These are phyloP conservation scores for Dasypogon diadema DNA, from an alignment of 2,888 invertebrate genomes.

Conservation along the genomic window DNA sequence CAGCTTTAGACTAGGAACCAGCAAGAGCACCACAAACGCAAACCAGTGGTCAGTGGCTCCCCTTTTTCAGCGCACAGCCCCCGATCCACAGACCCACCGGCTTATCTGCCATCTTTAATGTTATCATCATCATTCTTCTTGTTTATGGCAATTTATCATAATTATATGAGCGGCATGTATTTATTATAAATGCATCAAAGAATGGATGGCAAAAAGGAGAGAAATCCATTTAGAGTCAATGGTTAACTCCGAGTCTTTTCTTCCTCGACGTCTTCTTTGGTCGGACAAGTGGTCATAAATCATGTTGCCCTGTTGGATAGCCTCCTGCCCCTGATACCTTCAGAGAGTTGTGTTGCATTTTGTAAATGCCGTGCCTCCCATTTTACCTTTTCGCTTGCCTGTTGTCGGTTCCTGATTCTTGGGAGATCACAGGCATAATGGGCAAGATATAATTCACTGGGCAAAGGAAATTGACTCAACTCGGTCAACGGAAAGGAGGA, in stretches of 20 bases:
- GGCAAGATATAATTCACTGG: constrained; percentile 43
- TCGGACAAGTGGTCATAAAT: constrained; percentile 45
- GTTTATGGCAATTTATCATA: constrained; percentile 55
- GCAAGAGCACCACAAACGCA: neutral
- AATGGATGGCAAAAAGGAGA: constrained; percentile 18
- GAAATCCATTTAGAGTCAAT: constrained; percentile 52
- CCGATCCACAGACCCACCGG: neutral
- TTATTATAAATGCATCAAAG: constrained; percentile 50
- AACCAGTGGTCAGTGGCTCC: neutral
- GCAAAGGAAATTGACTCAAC: constrained; percentile 19
- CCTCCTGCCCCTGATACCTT: constrained; percentile 16
- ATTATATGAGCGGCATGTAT: constrained; percentile 55
- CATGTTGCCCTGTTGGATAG: constrained; percentile 40
- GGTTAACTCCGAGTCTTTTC: constrained; percentile 26
- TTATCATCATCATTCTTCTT: constrained; percentile 56
- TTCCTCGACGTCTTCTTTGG: constrained; percentile 48
- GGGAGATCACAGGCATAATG: constrained; percentile 35
- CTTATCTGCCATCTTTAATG: constrained; percentile 51
- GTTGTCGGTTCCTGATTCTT: constrained; percentile 27
- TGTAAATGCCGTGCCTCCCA: constrained; percentile 41
- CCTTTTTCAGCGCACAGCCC: neutral
- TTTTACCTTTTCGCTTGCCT: constrained; percentile 1
- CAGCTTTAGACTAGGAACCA: neutral
- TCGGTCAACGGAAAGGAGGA: neutral
- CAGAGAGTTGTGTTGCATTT: constrained; percentile 50